Base-by-base conservation (phyloP, 2,797 vertebrate species). In the Emydoidea blandingii region DNA sequence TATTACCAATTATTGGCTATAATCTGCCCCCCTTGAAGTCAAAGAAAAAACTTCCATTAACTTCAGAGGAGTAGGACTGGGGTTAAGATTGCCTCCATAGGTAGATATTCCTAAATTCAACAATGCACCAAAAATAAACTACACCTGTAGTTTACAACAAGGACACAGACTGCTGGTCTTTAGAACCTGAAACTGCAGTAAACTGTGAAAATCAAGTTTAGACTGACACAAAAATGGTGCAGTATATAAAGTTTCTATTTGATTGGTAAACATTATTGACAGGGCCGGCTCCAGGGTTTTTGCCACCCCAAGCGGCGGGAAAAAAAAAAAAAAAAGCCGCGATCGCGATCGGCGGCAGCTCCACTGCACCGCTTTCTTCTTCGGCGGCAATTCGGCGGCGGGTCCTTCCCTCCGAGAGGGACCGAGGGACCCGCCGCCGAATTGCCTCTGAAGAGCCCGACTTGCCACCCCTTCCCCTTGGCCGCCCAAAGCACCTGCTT, bases 191-290 rank as follows among this genome's bases (percentile, higher is more conserved):
- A 93, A 94, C 83, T 53, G 3, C 18, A n/a, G 7, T 81, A 27
- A 8, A 37, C 41, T 91, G 34, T 91, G 8, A 92, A 95, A 95
- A 27, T 6, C 8, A 92, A 95, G 12, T 76, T 85, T n/a, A 90
- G 91, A 89, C 3, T 81, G 57, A 83, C 92, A 87, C 59, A 62
- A 6, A 54, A 89, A 72, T 92, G 90, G 91, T 86, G 11, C 52
- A 83, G 1, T 1, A 86, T 79, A 79, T 90, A 95, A 97, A 85
- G 0, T 68, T 6, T 89, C 8, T 56, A 8, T 92, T 91, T 86
- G 87, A 87, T n/a, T 27, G 37, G 7, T 76, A 76, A 76, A 47
- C 10, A 2, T 27, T 29, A 76, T 12, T 85, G 27, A 89, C 44
- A 44, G 44, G 44, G 44, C 44, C 44, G 7, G 44, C 44, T 44